These are phyloP conservation scores for Phataginus tetradactyla DNA, from an alignment of 2,797 vertebrate species.

Conservation along the genomic window DNA sequence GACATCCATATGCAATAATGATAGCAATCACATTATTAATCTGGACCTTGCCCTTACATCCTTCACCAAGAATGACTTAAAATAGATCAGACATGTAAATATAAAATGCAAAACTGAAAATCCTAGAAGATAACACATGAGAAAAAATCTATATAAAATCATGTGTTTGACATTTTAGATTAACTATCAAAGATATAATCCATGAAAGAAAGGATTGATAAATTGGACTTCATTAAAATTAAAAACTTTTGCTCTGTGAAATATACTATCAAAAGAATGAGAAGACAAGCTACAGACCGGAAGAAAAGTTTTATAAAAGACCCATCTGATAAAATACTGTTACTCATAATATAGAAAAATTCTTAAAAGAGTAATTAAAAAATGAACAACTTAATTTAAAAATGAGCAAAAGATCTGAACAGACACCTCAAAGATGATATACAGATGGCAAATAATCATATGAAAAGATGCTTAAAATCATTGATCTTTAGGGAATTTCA, in stretches of 20 bases:
- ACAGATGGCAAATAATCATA: slow-evolving; percentile 61
- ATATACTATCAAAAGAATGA: background rate
- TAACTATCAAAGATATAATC: background rate
- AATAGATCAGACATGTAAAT: background rate
- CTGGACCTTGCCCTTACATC: background rate
- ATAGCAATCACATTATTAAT: background rate
- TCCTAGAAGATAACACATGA: background rate
- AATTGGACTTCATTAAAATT: background rate
- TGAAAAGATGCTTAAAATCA: slow-evolving; percentile 35
- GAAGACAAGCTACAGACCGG: background rate
- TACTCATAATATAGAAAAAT: background rate
- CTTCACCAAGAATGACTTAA: background rate
- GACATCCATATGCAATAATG: background rate
- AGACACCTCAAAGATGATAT: background rate
- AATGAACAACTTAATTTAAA: background rate
- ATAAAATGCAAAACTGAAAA: background rate
- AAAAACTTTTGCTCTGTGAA: background rate
- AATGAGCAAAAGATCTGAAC: background rate
- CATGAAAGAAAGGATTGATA: background rate
- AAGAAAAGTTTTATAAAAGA: slow-evolving; percentile 3
- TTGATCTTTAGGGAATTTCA: background rate
- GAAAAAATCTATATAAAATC: background rate
- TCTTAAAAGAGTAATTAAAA: background rate
- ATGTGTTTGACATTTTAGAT: background rate
- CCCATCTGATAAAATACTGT: background rate